Conservation (phyloP, 2,888 invertebrate species). For the Lasius fuliginosus region DNA sequence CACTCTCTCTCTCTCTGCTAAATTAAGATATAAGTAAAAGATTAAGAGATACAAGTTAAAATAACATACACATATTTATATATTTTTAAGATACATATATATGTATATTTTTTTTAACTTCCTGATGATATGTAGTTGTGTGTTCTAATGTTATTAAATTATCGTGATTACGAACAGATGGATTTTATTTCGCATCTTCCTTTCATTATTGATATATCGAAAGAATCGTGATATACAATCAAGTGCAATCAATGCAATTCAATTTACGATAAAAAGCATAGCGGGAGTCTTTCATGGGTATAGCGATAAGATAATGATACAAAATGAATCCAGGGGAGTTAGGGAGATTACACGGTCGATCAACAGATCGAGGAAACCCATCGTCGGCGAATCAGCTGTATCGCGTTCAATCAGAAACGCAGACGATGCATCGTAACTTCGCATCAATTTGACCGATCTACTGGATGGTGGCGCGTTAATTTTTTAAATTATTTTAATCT, state of each 20-base stretch:
- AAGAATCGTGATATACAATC: slow-evolving; percentile 37
- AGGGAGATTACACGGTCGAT: slow-evolving; percentile 18
- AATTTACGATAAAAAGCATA: slow-evolving; percentile 31
- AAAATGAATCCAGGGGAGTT: slow-evolving; percentile 36
- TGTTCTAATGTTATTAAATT: background rate
- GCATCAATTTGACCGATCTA: slow-evolving; percentile 32
- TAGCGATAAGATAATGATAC: slow-evolving; percentile 46
- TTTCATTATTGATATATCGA: background rate
- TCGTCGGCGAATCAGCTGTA: slow-evolving; percentile 27
- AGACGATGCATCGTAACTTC: slow-evolving; percentile 16
- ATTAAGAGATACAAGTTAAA: background rate
- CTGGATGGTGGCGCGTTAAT: background rate
- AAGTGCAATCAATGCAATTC: slow-evolving; percentile 43
- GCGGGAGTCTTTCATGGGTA: slow-evolving; percentile 7
- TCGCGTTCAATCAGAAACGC: slow-evolving; percentile 17
- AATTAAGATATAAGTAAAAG: background rate
- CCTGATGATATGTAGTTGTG: background rate
- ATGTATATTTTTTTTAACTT: background rate
- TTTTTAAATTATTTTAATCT: slow-evolving; percentile 39
- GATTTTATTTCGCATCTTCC: slow-evolving; percentile 15
- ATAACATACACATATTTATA: background rate
- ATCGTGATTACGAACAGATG: background rate
- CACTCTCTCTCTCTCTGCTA: background rate
- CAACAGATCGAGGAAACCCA: slow-evolving; percentile 14
- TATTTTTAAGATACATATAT: too few relatives aligned